Base-by-base conservation (phyloP, 2,888 invertebrate species). In the Lydus trimaculatus region DNA sequence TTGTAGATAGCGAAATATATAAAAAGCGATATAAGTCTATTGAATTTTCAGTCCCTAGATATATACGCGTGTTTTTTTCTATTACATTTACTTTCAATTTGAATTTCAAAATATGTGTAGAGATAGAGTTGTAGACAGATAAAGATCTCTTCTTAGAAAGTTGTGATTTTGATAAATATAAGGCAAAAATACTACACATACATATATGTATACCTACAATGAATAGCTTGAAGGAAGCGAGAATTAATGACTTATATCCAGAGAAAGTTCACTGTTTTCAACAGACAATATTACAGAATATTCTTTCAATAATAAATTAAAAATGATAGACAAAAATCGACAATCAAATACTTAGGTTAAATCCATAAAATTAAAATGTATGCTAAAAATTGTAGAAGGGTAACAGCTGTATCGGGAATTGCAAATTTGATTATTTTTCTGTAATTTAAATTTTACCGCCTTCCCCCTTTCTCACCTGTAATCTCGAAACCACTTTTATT, bases 61-160 rank as follows among this genome's bases (percentile, higher is more conserved):
- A 17, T 28, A n/a, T 39, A 61, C 61, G n/a, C 36, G 23, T 28
- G 28, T 56, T 25, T 28, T 8, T 39, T 61, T 7, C 31, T 61
- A 39, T 61, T 36, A 39, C 43, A 43, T 61, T 39, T 61, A 61
- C 39, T 39, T 61, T 61, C 28, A 23, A 61, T 61, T 43, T 43
- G 17, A 23, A 61, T 61, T 61, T 61, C 23, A 25, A 61, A 61
- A 61, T 39, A 25, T 36, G 11, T 13, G 23, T 15, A n/a, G 2
- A 33, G 25, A 43, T 23, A 61, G 25, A 61, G 20, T 39, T 25
- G 31, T 61, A 5, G 20, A 61, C 17, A 23, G 28, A 25, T 33
- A 28, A 15, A 25, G 11, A n/a, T 56, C 56, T 56, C 13, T 25
- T 56, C 25, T 25, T 28, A 56, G 56, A 56, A 28, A 56, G 56